A percentile compares a stretch with the other conserved stretches of the same genome.
These are phyloP conservation scores for Myopa tessellatipennis DNA, from an alignment of 2,888 invertebrate genomes.

Conservation along the genomic window DNA sequence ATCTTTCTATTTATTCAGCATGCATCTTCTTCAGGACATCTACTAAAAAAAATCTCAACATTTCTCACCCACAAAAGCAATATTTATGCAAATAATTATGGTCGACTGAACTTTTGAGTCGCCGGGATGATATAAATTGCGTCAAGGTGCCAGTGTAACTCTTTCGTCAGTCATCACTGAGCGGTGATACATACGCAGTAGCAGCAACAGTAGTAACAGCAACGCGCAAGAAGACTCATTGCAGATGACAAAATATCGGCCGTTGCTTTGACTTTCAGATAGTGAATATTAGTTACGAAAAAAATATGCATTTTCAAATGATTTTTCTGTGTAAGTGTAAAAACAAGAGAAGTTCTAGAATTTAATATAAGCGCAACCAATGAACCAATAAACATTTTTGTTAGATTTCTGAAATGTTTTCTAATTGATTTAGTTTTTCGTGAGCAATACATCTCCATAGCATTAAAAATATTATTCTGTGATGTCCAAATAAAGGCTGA, in stretches of 20 bases:
- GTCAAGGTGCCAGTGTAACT: background rate
- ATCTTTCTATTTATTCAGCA: background rate
- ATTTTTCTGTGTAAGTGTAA: slow-evolving; percentile 28
- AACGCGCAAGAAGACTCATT: background rate
- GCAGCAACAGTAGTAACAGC: background rate
- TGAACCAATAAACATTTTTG: too few species aligned
- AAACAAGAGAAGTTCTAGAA: background rate
- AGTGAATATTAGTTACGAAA: background rate
- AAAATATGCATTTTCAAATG: slow-evolving; percentile 23
- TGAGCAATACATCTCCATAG: too few species aligned
- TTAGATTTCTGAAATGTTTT: too few species aligned
- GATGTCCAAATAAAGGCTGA: too few species aligned
- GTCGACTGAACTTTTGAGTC: background rate
- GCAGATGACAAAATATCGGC: background rate
- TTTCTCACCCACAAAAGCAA: slow-evolving; percentile 1
- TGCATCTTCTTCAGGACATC: background rate
- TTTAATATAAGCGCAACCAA: too few species aligned
- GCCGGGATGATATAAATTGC: slow-evolving; percentile 22
- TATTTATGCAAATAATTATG: slow-evolving; percentile 26
- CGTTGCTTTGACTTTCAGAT: background rate
- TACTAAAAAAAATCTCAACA: background rate
- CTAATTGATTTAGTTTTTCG: too few species aligned
- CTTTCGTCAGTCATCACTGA: slow-evolving; percentile 20
- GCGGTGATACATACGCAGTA: background rate
- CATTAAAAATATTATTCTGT: too few species aligned